Evolutionary conservation across 2,888 invertebrate species (phyloP).

Genomic region (Acrobasis suavella): DNA sequence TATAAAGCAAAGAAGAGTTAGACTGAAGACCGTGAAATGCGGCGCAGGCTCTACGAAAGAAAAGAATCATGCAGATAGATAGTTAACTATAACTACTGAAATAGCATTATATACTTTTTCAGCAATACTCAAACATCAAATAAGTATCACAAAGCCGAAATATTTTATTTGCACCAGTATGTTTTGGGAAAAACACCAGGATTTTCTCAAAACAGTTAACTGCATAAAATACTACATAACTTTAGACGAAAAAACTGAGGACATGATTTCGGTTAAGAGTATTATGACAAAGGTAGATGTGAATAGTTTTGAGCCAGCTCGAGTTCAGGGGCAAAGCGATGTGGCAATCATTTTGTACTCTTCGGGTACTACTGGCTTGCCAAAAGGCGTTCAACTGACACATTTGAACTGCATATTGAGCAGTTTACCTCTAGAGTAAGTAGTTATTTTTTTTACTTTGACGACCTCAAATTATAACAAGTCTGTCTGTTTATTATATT

Average conservation of each 20-base stretch:
- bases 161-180: slow-evolving; percentile 83
- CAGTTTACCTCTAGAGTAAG: slow-evolving; percentile 55
- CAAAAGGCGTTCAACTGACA: slow-evolving; percentile 85
- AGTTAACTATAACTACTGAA: neutral
- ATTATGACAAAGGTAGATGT: slow-evolving; percentile 46
- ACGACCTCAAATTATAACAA: no score
- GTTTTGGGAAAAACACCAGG: slow-evolving; percentile 66
- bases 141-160: slow-evolving; percentile 85
- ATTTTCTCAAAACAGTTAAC: slow-evolving; percentile 46
- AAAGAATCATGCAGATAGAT: no score
- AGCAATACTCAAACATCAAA: slow-evolving; percentile 85
- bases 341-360: slow-evolving; percentile 81
- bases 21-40: no score
- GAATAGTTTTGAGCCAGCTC: slow-evolving; percentile 60
- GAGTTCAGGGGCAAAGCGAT: slow-evolving; percentile 65
- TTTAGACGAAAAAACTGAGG: slow-evolving; percentile 46
- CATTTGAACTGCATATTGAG: slow-evolving; percentile 79
- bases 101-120: slow-evolving; percentile 33
- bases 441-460: slow-evolving; percentile 25
- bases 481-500: no score
- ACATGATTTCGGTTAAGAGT: slow-evolving; percentile 42
- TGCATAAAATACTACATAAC: slow-evolving; percentile 50
- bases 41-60: no score
- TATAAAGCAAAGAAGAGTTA: no score
- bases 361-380: slow-evolving; percentile 86